Conservation (phyloP, 2,797 vertebrate genomes). For the Choloepus didactylus region DNA sequence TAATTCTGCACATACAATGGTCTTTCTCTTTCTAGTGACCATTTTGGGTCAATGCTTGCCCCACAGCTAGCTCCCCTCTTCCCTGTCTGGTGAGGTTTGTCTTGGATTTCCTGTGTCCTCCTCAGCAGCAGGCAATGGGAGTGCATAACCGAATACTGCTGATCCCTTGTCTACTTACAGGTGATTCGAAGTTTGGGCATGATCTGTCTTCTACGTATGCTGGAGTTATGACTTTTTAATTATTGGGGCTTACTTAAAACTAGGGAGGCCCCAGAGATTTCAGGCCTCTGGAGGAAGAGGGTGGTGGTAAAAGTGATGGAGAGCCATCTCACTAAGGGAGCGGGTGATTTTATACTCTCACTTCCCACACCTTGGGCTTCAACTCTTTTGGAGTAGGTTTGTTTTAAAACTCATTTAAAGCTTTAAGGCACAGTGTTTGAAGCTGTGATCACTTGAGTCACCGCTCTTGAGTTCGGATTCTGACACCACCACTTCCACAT, state of each 20-base stretch:
- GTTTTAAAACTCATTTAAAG: neutral
- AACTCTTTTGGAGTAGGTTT: neutral
- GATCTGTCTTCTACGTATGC: neutral
- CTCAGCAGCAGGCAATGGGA: neutral
- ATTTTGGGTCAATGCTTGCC: neutral
- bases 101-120: neutral
- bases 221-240: neutral
- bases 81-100: neutral
- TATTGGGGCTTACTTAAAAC: neutral
- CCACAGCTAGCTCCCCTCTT: neutral
- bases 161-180: neutral
- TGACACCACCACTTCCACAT: rapidly evolving
- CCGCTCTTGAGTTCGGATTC: neutral
- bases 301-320: rapidly evolving
- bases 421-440: neutral
- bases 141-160: neutral
- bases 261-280: neutral
- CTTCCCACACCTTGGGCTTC: neutral
- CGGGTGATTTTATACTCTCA: neutral
- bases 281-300: neutral
- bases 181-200: neutral
- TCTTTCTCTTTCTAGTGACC: neutral
- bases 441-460: no score
- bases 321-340: rapidly evolving
- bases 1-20: neutral